phyloP scores from a whole-genome alignment of 35 echinoderm and acorn worm genomes.

The Nesometra sesokonis region DNA sequence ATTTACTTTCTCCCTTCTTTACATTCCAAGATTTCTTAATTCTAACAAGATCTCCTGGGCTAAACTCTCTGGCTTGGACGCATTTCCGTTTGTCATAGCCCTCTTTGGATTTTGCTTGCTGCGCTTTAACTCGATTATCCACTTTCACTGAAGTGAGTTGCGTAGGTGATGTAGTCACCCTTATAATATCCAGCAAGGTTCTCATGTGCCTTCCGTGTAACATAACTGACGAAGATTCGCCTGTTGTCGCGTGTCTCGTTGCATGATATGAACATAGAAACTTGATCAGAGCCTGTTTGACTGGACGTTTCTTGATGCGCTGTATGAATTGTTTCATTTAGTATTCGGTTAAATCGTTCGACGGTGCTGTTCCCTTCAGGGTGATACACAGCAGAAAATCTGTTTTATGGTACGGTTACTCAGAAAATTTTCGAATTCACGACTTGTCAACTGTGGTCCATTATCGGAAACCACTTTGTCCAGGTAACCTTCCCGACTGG shows the following conservation, averaged over 20 bases:
- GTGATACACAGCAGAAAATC: not conserved
- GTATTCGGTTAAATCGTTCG: not conserved
- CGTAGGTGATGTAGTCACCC: not conserved
- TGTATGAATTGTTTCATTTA: not conserved
- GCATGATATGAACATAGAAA: not conserved
- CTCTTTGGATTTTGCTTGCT: too few species aligned
- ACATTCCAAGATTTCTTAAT: too few species aligned
- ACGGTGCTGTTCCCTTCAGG: not conserved
- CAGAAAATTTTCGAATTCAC: not conserved
- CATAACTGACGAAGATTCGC: not conserved
- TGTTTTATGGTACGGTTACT: not conserved
- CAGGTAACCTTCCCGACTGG: not conserved
- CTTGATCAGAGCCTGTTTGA: not conserved
- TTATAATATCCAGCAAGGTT: slow-evolving; percentile 7
- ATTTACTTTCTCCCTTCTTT: too few species aligned
- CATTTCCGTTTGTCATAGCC: too few species aligned
- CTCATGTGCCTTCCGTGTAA: not conserved
- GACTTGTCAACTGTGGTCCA: not conserved
- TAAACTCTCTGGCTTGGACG: too few species aligned
- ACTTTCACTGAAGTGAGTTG: too few species aligned
- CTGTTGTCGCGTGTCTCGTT: slow-evolving; percentile 8
- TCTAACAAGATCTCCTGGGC: too few species aligned
- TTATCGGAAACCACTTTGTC: not conserved
- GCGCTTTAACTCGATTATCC: too few species aligned
- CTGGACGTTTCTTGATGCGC: not conserved